Percentiles rank a stretch among this genome's conserved stretches.
phyloP scores from a whole-genome alignment of 2,888 invertebrate species.

The Reticulitermes lucifugus region DNA sequence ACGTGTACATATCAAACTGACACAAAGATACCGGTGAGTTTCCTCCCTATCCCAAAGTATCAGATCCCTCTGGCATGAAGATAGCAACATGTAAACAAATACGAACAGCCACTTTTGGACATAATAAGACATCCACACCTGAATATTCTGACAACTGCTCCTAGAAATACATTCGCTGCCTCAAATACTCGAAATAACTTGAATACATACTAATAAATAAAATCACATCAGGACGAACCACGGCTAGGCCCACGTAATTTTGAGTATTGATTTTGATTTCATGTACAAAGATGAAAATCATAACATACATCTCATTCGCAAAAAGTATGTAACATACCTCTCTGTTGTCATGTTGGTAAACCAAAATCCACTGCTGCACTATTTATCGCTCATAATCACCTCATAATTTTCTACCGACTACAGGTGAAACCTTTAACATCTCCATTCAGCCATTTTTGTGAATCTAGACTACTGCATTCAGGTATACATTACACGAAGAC shows the following conservation, averaged over 20 bases:
- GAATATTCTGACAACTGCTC: not conserved
- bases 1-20: too few relatives aligned
- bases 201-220: not conserved
- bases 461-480: constrained; percentile 27
- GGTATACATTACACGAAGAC: not conserved
- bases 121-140: not conserved
- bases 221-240: not conserved
- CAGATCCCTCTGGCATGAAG: too few relatives aligned
- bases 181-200: not conserved
- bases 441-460: constrained; percentile 48
- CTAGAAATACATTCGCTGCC: not conserved
- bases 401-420: constrained; percentile 38
- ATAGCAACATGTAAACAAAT: too few relatives aligned
- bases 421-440: constrained; percentile 15
- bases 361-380: constrained; percentile 11
- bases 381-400: constrained; percentile 42
- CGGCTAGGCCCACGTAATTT: constrained; percentile 49
- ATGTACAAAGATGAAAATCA: not conserved
- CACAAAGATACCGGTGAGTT: too few relatives aligned
- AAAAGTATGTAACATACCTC: constrained; percentile 38
- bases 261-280: constrained; percentile 51
- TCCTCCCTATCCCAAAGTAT: too few relatives aligned
- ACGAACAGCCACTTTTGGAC: not conserved
- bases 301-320: not conserved
- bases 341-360: constrained; percentile 42